Conservation (phyloP, 2,888 invertebrate genomes). For the Orthonevra nobilis region DNA sequence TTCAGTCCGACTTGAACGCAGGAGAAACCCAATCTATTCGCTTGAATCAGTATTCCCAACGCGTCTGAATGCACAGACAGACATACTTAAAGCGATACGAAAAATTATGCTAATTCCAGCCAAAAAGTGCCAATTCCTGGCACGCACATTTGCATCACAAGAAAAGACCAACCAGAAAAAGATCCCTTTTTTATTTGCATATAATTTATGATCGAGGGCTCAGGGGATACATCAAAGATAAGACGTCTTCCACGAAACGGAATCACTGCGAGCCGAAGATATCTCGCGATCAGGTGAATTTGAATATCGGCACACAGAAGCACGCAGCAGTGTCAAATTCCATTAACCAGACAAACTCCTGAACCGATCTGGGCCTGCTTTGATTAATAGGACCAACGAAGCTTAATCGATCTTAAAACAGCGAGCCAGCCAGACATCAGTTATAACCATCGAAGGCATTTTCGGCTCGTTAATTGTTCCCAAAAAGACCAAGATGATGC, state of each 20-base stretch:
- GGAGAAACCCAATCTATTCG: no score
- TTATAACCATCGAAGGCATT: slow-evolving; percentile 52
- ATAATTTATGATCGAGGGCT: slow-evolving; percentile 47
- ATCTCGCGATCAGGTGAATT: slow-evolving; percentile 42
- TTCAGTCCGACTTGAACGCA: no score
- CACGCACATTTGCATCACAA: background rate
- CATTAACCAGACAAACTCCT: slow-evolving; percentile 14
- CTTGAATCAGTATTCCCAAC: no score
- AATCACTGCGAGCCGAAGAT: background rate
- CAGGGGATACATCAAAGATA: slow-evolving; percentile 29
- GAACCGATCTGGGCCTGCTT: slow-evolving; percentile 42
- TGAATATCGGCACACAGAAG: slow-evolving; percentile 43
- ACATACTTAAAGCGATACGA: slow-evolving; percentile 46
- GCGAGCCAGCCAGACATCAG: slow-evolving; percentile 41
- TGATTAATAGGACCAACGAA: slow-evolving; percentile 61
- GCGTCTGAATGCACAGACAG: no score
- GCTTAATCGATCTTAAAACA: slow-evolving; percentile 56
- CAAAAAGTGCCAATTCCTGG: slow-evolving; percentile 42
- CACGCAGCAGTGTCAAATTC: slow-evolving; percentile 34
- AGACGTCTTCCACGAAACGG: slow-evolving; percentile 31
- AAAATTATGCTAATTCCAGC: slow-evolving; percentile 55
- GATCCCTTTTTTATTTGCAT: slow-evolving; percentile 57
- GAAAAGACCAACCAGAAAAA: slow-evolving; percentile 22
- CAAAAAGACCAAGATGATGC: no score
- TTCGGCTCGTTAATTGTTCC: slow-evolving; percentile 55